Evolutionary conservation across 2,888 invertebrate genomes (phyloP).

Genomic region (Apoderus coryli): DNA sequence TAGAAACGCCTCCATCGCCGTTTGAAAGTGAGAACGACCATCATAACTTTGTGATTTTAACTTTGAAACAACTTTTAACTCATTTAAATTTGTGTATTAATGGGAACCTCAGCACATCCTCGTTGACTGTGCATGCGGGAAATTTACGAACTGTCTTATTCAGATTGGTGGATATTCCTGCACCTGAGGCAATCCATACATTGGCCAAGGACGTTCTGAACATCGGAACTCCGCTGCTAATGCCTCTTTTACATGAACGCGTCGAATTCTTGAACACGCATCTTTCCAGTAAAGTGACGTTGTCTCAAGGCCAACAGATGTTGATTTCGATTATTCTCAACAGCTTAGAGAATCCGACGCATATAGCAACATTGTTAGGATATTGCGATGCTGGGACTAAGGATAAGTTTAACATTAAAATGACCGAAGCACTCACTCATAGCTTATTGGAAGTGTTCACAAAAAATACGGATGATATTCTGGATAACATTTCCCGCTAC

Average conservation of each 20-base stretch:
- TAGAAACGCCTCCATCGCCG: constrained; percentile 33
- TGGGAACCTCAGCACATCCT: constrained; percentile 33
- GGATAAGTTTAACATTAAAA: not conserved
- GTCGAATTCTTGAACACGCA: constrained; percentile 42
- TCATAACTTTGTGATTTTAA: constrained; percentile 40
- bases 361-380: constrained; percentile 41
- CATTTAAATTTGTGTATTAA: constrained; percentile 42
- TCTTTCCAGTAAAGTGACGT: constrained; percentile 36
- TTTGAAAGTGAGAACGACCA: constrained; percentile 37
- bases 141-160: constrained; percentile 40
- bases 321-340: constrained; percentile 43
- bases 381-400: not conserved
- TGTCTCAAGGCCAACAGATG: constrained; percentile 45
- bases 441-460: constrained; percentile 40
- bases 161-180: constrained; percentile 33
- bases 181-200: constrained; percentile 37
- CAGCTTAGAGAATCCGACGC: constrained; percentile 44
- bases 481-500: constrained; percentile 24
- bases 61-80: constrained; percentile 40
- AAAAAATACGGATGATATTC: constrained; percentile 33
- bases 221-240: constrained; percentile 41
- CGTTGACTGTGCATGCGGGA: constrained; percentile 39
- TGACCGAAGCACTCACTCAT: constrained; percentile 32
- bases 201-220: constrained; percentile 42
- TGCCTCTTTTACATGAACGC: constrained; percentile 43